These are phyloP conservation scores for Aramus guarauna DNA, from an alignment of 2,113 vertebrate species.

Conservation along the genomic window DNA sequence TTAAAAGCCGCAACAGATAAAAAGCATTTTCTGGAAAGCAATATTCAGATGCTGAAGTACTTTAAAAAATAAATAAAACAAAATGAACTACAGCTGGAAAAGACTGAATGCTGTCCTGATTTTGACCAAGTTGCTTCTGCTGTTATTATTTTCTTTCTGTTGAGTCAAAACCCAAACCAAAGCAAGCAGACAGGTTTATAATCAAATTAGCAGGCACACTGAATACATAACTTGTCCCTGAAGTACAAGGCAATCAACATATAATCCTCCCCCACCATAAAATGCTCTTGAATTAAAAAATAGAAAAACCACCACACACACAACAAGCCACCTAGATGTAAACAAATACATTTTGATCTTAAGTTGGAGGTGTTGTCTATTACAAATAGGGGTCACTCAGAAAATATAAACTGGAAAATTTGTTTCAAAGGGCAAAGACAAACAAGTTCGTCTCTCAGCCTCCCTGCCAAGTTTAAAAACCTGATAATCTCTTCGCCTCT, in stretches of 20 bases:
- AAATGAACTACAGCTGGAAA: not conserved
- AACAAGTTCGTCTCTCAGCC: not conserved
- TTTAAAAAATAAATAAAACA: fast-evolving
- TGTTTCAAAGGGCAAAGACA: not conserved
- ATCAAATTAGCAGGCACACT: not conserved
- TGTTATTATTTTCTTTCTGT: not conserved
- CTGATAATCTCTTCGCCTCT: not conserved
- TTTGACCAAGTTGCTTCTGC: not conserved
- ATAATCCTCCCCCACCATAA: not conserved
- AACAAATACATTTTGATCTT: not conserved
- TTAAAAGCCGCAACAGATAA: not conserved
- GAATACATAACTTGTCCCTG: not conserved
- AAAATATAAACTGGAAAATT: not conserved
- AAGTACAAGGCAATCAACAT: not conserved
- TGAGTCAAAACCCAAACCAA: not conserved
- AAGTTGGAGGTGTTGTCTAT: not conserved
- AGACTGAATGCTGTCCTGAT: not conserved
- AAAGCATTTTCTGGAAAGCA: not conserved
- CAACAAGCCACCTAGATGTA: not conserved
- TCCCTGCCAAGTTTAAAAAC: not conserved
- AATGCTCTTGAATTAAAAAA: not conserved
- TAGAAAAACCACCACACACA: not conserved
- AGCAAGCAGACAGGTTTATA: not conserved
- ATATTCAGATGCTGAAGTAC: not conserved
- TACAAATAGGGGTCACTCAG: not conserved